Evolutionary conservation across 1,140 invertebrate genomes (phyloP).

Genomic region (Elysia chlorotica): DNA sequence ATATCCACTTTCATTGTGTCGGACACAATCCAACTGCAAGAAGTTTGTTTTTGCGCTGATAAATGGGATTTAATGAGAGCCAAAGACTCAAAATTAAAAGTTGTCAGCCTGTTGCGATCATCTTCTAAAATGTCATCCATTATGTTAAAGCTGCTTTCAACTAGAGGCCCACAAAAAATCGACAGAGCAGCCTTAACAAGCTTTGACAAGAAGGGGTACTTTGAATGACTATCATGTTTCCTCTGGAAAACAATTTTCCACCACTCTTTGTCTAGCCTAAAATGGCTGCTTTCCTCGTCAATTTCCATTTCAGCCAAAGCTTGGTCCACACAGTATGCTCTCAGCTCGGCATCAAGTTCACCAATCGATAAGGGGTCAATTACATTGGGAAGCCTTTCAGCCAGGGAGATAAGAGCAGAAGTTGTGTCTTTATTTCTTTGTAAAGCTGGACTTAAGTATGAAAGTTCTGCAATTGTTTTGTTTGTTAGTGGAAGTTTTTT

Average conservation of each 20-base stretch:
- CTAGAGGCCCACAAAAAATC: too few relatives aligned
- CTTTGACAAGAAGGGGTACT: background rate
- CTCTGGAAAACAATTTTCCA: background rate
- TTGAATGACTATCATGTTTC: background rate
- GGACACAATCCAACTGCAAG: too few relatives aligned
- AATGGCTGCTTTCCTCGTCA: background rate
- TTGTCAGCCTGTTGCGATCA: too few relatives aligned
- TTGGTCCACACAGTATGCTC: background rate
- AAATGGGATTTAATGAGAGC: too few relatives aligned
- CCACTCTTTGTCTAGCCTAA: background rate
- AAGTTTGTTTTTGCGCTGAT: too few relatives aligned
- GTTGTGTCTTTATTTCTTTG: background rate
- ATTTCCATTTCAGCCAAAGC: background rate
- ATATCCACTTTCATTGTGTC: too few relatives aligned
- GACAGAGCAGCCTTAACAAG: too few relatives aligned
- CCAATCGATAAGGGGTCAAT: background rate
- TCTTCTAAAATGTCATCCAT: too few relatives aligned
- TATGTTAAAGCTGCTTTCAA: too few relatives aligned
- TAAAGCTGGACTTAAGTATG: background rate
- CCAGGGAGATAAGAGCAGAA: background rate
- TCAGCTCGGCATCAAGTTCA: background rate
- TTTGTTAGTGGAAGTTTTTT: background rate
- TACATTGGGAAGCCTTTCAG: background rate
- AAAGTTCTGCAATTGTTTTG: background rate
- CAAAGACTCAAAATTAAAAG: too few relatives aligned